Conservation (phyloP, 2,888 invertebrate species). For the Piscicola geometra region DNA sequence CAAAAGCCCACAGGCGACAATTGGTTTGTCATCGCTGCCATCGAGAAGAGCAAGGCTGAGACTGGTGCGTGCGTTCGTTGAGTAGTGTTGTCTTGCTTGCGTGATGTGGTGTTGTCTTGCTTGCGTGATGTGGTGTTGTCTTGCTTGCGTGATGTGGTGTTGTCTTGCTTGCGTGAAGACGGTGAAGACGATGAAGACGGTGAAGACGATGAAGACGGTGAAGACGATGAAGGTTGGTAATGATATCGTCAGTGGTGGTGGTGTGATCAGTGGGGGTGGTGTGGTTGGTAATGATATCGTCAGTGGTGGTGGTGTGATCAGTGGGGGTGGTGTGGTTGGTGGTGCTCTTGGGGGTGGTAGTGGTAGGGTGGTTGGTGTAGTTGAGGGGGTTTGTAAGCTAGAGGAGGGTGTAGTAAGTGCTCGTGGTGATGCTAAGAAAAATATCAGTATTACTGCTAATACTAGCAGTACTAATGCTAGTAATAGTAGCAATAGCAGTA, state of each 20-base stretch:
- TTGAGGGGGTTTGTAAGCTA: too few relatives aligned
- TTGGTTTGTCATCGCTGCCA: constrained; percentile 35
- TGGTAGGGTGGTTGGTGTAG: constrained; percentile 19
- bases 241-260: neutral
- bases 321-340: too few relatives aligned
- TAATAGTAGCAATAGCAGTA: neutral
- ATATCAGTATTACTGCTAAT: neutral
- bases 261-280: constrained; percentile 1
- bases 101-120: constrained; percentile 31
- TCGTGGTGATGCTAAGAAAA: neutral
- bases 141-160: too few relatives aligned
- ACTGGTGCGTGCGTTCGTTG: constrained; percentile 26
- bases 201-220: too few relatives aligned
- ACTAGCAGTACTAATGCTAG: neutral
- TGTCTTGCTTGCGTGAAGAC: constrained; percentile 29
- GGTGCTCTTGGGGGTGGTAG: constrained; percentile 12
- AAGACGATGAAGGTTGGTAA: too few relatives aligned
- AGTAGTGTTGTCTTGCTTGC: constrained; percentile 19
- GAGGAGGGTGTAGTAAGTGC: neutral
- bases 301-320: too few relatives aligned
- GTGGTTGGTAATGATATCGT: constrained; percentile 21
- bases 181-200: too few relatives aligned
- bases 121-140: too few relatives aligned
- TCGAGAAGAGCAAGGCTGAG: constrained; percentile 35
- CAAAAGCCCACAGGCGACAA: constrained; percentile 8